Conservation (phyloP, 2,888 invertebrate genomes). For the Gandaritis pyraliata region DNA sequence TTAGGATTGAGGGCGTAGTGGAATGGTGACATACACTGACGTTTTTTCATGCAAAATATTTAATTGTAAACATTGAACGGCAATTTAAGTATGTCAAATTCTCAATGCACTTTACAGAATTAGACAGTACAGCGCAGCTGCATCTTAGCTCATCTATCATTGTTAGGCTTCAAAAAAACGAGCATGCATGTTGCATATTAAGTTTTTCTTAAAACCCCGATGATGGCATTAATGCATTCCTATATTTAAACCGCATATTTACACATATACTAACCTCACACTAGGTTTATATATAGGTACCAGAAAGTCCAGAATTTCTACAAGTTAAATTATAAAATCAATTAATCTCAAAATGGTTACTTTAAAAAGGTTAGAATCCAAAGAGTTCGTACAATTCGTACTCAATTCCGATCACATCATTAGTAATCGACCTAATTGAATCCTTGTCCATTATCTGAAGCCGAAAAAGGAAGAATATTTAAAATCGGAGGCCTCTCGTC, state of each 20-base stretch:
- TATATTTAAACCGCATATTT: too few species aligned
- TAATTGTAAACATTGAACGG: too few species aligned
- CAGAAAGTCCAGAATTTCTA: too few species aligned
- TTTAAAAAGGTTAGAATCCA: background rate
- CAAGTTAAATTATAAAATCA: background rate
- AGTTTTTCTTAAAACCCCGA: background rate
- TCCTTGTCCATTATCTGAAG: conserved; percentile 56
- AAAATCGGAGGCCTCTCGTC: conserved; percentile 58
- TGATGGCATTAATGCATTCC: too few species aligned
- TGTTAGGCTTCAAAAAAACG: background rate
- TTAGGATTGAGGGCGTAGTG: too few species aligned
- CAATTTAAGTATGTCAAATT: background rate
- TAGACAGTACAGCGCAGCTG: background rate
- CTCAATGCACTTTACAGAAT: background rate
- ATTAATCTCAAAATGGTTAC: background rate
- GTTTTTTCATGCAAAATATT: too few species aligned
- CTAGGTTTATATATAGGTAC: too few species aligned
- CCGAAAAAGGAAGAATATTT: conserved; percentile 51
- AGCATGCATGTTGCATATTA: background rate
- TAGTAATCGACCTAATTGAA: conserved; percentile 65
- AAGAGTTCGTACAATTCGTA: conserved; percentile 24
- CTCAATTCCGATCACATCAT: conserved; percentile 47
- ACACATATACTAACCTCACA: too few species aligned
- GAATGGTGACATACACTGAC: too few species aligned
- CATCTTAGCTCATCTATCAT: conserved; percentile 1